Percentiles rank a stretch among this genome's conserved stretches.
These are phyloP conservation scores for Rallus crepitans DNA, from an alignment of 2,797 vertebrate genomes.

Conservation along the genomic window DNA sequence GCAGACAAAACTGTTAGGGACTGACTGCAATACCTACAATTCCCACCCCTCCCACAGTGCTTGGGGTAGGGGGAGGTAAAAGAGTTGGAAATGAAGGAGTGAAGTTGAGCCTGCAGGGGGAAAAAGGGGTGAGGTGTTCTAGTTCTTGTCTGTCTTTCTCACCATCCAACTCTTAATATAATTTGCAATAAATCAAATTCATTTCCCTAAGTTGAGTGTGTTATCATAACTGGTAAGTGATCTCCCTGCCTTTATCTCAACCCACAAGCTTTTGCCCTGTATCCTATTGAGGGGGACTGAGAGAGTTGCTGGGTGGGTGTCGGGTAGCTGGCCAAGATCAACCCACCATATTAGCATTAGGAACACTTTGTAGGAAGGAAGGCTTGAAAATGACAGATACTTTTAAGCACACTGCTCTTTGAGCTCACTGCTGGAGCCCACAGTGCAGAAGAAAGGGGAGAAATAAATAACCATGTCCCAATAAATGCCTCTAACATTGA, in stretches of 20 bases:
- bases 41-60: fast-evolving
- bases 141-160: background rate
- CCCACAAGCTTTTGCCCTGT: too few species aligned
- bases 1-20: background rate
- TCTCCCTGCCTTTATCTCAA: too few species aligned
- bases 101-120: background rate
- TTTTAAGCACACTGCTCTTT: background rate
- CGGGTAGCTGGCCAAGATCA: background rate
- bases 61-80: background rate
- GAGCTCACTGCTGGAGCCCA: background rate
- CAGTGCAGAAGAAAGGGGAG: background rate
- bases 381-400: background rate
- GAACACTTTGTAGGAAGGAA: background rate
- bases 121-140: fast-evolving
- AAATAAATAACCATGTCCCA: background rate
- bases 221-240: background rate
- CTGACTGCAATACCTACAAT: background rate
- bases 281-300: background rate
- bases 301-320: background rate
- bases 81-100: background rate
- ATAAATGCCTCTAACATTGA: background rate
- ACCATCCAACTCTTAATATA: background rate
- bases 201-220: background rate
- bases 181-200: background rate
- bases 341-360: background rate